Conservation (phyloP, 2,797 vertebrate genomes). For the Melanotaenia pygmaea region DNA sequence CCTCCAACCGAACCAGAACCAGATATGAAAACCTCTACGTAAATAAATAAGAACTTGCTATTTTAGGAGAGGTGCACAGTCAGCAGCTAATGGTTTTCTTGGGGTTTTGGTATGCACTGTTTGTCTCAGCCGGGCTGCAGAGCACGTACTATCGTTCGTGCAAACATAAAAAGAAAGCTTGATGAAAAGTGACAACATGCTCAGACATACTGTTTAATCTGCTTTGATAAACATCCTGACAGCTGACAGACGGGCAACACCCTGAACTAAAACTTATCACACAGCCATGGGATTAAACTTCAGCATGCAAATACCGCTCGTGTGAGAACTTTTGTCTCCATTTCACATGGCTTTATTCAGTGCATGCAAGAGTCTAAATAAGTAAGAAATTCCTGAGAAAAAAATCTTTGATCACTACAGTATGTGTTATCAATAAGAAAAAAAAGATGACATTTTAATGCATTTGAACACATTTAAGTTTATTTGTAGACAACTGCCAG, state of each 20-base stretch:
- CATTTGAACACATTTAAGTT: neutral
- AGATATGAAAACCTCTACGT: neutral
- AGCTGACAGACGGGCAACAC: constrained; percentile 32
- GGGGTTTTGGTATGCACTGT: neutral
- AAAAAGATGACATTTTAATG: neutral
- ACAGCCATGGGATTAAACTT: neutral
- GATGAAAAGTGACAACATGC: constrained; percentile 23
- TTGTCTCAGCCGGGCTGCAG: neutral
- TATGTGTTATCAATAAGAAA: neutral
- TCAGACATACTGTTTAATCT: constrained; percentile 19
- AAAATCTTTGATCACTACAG: no score
- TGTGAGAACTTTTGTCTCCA: neutral
- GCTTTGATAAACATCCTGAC: constrained; percentile 8
- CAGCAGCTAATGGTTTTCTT: constrained; percentile 18
- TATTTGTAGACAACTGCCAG: neutral
- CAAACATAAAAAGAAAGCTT: constrained; percentile 23
- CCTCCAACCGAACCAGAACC: no score
- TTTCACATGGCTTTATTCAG: neutral
- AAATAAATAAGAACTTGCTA: neutral
- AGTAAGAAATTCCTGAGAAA: no score
- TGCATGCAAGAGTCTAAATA: neutral
- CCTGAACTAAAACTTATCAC: constrained; percentile 27
- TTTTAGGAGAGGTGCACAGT: neutral
- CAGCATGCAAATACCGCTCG: neutral
- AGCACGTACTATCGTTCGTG: neutral